Evolutionary conservation across 2,797 vertebrate species (phyloP).

Genomic region (Austrolebias charrua): DNA sequence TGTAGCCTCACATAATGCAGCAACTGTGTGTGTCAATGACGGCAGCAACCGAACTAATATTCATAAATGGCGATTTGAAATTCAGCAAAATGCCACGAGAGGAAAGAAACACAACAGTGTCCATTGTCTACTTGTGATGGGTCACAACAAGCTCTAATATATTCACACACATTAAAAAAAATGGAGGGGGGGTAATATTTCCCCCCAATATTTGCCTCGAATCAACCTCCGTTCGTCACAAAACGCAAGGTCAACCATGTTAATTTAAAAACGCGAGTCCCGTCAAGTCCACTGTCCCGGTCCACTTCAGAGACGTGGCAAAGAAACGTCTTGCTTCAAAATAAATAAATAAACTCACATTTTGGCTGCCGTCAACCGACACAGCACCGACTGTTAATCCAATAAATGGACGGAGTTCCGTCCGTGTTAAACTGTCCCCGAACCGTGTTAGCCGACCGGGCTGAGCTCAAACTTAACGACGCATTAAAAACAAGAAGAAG

Average conservation of each 20-base stretch:
- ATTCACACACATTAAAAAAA: conserved; percentile 47
- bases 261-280: conserved; percentile 12
- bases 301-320: conserved; percentile 72
- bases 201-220: conserved; percentile 28
- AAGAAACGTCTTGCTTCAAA: conserved; percentile 41
- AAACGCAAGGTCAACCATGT: conserved; percentile 63
- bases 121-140: conserved; percentile 77
- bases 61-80: conserved; percentile 74
- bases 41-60: conserved; percentile 57
- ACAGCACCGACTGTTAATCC: conserved; percentile 45
- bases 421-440: conserved; percentile 45
- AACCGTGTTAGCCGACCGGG: conserved; percentile 54
- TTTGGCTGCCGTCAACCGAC: conserved; percentile 40
- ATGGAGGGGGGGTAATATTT: conserved; percentile 57
- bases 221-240: conserved; percentile 50
- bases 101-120: conserved; percentile 64
- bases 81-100: conserved; percentile 74
- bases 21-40: conserved; percentile 72
- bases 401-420: conserved; percentile 39
- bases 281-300: no score
- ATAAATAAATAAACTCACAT: conserved; percentile 7
- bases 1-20: conserved; percentile 59
- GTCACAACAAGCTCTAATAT: conserved; percentile 73
- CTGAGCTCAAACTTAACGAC: conserved; percentile 58
- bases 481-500: conserved; percentile 45